Percentiles rank a stretch among this genome's conserved stretches.
phyloP scores from a whole-genome alignment of 2,113 vertebrate genomes.

The Cavia aperea region DNA sequence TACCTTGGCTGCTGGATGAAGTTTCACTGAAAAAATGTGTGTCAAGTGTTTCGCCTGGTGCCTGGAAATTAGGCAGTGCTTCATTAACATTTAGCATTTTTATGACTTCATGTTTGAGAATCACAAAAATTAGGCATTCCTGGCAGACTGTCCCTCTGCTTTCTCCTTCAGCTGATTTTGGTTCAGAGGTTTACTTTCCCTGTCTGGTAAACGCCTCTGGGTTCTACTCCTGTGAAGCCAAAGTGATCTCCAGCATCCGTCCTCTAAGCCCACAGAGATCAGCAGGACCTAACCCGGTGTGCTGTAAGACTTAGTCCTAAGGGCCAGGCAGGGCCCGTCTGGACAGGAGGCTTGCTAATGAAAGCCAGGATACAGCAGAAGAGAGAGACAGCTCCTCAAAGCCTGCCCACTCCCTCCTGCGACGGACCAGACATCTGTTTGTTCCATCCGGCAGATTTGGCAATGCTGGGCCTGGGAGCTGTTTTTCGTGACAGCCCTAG shows the following conservation, averaged over 20 bases:
- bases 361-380: slow-evolving; percentile 62
- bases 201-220: not conserved
- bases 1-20: not conserved
- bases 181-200: not conserved
- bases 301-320: not conserved
- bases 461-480: not conserved
- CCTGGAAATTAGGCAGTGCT: not conserved
- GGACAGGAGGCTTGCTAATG: slow-evolving; percentile 62
- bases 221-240: not conserved
- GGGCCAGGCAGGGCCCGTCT: slow-evolving; percentile 38
- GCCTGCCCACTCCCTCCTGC: slow-evolving; percentile 54
- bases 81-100: not conserved
- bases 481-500: slow-evolving; percentile 36
- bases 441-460: slow-evolving; percentile 59
- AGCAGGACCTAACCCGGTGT: not conserved
- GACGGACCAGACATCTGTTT: slow-evolving; percentile 71
- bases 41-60: not conserved
- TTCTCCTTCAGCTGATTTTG: not conserved
- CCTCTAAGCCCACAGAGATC: not conserved
- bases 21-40: not conserved
- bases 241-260: slow-evolving; percentile 12
- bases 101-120: not conserved
- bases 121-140: not conserved
- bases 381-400: slow-evolving; percentile 65
- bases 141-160: not conserved